A percentile compares a stretch with the other conserved stretches of the same genome.
phyloP scores from a whole-genome alignment of 2,113 vertebrate species.

The Platysteira castanea region DNA sequence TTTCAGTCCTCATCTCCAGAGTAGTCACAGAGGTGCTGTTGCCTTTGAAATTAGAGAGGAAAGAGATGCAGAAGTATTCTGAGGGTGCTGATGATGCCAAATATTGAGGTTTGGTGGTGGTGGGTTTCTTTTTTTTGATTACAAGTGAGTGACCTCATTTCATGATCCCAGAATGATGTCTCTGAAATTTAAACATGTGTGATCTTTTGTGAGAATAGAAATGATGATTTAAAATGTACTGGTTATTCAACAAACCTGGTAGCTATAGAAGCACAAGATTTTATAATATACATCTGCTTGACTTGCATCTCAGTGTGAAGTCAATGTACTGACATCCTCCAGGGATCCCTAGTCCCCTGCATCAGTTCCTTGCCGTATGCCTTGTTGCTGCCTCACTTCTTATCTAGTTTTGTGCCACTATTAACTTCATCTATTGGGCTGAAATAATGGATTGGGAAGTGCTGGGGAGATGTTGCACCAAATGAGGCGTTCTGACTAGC shows the following conservation, averaged over 20 bases:
- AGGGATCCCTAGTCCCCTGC: accelerated
- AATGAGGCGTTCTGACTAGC: not conserved
- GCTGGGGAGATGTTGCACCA: not conserved
- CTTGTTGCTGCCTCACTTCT: not conserved
- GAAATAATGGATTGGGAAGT: not conserved
- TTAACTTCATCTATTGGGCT: not conserved
- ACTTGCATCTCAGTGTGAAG: not conserved
- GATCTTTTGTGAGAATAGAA: not conserved
- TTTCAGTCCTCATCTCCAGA: not conserved
- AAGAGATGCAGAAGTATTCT: not conserved
- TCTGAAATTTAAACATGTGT: not conserved
- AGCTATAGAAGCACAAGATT: not conserved
- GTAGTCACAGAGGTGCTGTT: not conserved
- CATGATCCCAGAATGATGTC: not conserved
- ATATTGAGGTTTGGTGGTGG: not conserved
- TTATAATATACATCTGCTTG: not conserved
- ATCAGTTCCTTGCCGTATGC: not conserved
- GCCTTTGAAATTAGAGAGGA: not conserved
- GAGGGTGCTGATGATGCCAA: not conserved
- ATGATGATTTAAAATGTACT: not conserved
- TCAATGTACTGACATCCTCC: not conserved
- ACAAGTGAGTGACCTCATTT: not conserved
- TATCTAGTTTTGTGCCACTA: not conserved
- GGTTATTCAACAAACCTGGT: not conserved
- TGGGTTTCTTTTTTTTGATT: not conserved